phyloP scores from a whole-genome alignment of 2,113 vertebrate genomes.

The Hirundichthys speculiger region DNA sequence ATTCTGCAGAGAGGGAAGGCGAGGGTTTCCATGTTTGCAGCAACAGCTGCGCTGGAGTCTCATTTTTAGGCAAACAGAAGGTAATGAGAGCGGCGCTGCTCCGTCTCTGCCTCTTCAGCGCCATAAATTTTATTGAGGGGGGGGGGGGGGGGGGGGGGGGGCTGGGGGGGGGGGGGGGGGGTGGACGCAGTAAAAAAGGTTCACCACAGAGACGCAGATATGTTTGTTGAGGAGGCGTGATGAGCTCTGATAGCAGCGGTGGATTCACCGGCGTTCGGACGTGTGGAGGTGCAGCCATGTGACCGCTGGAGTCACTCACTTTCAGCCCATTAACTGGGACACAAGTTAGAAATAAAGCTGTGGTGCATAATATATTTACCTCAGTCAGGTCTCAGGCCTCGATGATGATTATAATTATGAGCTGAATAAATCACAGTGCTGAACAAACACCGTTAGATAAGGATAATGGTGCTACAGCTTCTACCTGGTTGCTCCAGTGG shows the following conservation, averaged over 20 bases:
- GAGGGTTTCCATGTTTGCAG: constrained; percentile 12
- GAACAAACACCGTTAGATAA: too few relatives aligned
- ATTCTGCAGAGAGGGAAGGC: neutral
- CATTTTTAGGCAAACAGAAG: constrained; percentile 61
- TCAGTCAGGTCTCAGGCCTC: too few relatives aligned
- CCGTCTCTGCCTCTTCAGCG: constrained; percentile 21
- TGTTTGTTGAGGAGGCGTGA: constrained; percentile 55
- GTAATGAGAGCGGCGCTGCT: constrained; percentile 49
- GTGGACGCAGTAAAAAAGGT: constrained; percentile 53
- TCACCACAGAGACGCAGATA: constrained; percentile 75
- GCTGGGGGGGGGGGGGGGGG: too few relatives aligned
- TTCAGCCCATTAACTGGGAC: too few relatives aligned
- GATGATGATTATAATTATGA: too few relatives aligned
- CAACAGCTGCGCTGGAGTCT: constrained; percentile 31
- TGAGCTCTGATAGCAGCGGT: constrained; percentile 26
- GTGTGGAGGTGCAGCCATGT: too few relatives aligned
- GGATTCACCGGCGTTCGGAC: neutral
- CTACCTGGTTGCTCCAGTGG: too few relatives aligned
- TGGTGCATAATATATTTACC: too few relatives aligned
- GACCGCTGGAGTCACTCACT: too few relatives aligned
- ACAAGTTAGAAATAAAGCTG: too few relatives aligned
- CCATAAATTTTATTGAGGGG: constrained; percentile 80
- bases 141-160: constrained; percentile 40
- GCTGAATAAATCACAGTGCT: too few relatives aligned
- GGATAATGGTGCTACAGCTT: too few relatives aligned